Evolutionary conservation across 2,113 vertebrate genomes (phyloP).

Genomic region (Pachyramphus minor): DNA sequence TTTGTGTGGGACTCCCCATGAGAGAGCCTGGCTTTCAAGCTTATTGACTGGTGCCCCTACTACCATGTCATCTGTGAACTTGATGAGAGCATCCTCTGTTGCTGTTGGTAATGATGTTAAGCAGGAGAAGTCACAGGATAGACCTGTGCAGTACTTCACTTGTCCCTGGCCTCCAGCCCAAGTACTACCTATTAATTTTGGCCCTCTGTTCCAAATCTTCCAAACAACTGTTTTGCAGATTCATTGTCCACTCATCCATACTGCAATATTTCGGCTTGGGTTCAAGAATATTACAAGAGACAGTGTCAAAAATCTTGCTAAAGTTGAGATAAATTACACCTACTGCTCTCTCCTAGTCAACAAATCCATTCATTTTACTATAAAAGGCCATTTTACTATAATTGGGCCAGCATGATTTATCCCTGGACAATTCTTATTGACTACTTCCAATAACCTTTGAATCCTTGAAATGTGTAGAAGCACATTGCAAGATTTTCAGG

Average conservation of each 20-base stretch:
- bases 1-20: not conserved
- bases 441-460: not conserved
- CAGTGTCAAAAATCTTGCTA: not conserved
- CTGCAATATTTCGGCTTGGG: not conserved
- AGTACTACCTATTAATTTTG: not conserved
- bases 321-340: not conserved
- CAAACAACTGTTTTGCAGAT: not conserved
- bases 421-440: not conserved
- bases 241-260: not conserved
- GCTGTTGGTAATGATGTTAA: not conserved
- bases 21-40: not conserved
- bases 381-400: not conserved
- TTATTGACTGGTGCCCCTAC: not conserved
- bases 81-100: not conserved
- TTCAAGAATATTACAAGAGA: not conserved
- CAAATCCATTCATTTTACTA: not conserved
- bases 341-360: not conserved
- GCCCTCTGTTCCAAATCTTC: not conserved
- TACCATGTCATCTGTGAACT: not conserved
- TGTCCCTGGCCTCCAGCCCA: not conserved
- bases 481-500: not conserved
- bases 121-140: not conserved
- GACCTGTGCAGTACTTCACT: not conserved
- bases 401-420: not conserved
- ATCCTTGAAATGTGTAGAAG: not conserved